These are phyloP conservation scores for Resseliella maxima DNA, from an alignment of 2,888 invertebrate species.

Conservation along the genomic window DNA sequence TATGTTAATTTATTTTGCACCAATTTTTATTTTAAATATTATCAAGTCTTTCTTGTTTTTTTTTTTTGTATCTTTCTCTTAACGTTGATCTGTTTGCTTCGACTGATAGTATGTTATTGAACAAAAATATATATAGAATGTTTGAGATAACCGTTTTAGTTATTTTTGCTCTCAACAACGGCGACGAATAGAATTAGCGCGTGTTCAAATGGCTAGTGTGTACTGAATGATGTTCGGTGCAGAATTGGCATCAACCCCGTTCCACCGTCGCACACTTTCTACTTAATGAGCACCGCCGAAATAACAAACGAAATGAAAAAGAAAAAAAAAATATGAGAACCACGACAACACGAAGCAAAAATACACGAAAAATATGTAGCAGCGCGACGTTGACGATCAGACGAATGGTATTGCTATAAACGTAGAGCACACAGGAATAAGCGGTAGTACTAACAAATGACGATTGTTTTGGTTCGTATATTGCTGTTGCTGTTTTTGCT, in stretches of 20 bases:
- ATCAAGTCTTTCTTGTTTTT: neutral
- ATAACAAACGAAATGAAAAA: too few species aligned
- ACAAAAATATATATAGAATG: neutral
- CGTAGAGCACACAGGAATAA: neutral
- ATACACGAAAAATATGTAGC: neutral
- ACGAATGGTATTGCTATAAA: conserved; percentile 45
- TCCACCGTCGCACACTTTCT: conserved; percentile 55
- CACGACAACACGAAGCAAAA: conserved; percentile 7
- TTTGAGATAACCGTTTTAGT: conserved; percentile 32
- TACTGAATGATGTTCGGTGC: neutral
- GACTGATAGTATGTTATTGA: neutral
- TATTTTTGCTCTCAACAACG: neutral
- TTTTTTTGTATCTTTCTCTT: too few species aligned
- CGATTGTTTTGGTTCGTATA: conserved; percentile 16
- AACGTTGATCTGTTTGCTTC: conserved; percentile 35
- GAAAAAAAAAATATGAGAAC: conserved; percentile 23
- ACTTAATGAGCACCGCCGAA: conserved; percentile 49
- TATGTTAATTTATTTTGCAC: neutral
- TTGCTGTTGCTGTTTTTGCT: neutral
- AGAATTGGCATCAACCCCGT: conserved; percentile 29
- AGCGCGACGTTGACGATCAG: conserved; percentile 42
- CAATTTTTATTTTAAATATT: neutral
- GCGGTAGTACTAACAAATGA: conserved; percentile 48
- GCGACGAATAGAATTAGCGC: neutral
- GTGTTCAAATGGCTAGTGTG: conserved; percentile 41